Percentiles rank a stretch among this genome's conserved stretches.
Evolutionary conservation across 2,113 vertebrate genomes (phyloP).

Genomic region (Proteles cristata): DNA sequence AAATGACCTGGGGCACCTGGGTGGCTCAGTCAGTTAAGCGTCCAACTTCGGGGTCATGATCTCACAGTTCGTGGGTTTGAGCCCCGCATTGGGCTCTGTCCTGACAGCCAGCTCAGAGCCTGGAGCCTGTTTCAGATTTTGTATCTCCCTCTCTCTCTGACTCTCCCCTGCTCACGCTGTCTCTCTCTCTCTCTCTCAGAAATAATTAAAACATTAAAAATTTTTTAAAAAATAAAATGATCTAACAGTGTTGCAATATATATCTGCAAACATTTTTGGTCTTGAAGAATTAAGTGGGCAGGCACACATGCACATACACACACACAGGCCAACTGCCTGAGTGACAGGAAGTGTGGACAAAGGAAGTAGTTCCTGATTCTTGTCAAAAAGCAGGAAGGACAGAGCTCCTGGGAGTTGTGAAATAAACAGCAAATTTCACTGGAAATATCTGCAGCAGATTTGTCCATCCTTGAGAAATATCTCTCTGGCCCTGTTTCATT

Average conservation of each 20-base stretch:
- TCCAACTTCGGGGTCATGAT: no score
- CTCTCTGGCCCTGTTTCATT: not conserved
- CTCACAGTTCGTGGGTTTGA: no score
- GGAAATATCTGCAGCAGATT: not conserved
- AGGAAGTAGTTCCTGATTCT: conserved; percentile 37
- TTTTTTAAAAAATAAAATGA: not conserved
- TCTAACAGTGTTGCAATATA: not conserved
- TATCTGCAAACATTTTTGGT: conserved; percentile 3
- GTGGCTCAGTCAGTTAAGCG: no score
- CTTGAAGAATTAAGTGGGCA: not conserved
- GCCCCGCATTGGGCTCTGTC: no score
- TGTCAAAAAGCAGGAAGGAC: conserved; percentile 33
- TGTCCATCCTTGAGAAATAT: not conserved
- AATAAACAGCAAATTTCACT: conserved; percentile 14
- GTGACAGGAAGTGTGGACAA: conserved; percentile 15
- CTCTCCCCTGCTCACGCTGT: no score
- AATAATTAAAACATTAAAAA: no score
- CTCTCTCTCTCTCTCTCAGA: no score
- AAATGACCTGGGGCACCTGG: not conserved
- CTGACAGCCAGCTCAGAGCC: no score
- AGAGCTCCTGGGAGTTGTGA: not conserved
- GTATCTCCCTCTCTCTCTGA: no score
- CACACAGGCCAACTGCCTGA: not conserved
- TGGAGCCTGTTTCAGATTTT: no score
- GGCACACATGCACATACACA: not conserved